phyloP scores from a whole-genome alignment of 2,797 vertebrate genomes.

The Gila robusta region DNA sequence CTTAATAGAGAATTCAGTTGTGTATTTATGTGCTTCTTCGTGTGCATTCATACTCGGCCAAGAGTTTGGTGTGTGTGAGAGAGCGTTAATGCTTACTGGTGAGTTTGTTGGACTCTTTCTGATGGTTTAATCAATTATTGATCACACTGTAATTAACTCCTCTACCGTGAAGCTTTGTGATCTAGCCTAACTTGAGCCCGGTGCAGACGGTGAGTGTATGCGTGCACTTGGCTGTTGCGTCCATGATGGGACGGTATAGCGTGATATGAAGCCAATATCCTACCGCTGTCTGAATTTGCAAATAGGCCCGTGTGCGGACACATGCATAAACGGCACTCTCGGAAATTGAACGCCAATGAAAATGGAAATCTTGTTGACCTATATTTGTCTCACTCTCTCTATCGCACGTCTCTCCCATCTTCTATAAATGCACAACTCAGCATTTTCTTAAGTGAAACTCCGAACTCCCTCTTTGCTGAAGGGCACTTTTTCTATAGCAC shows the following conservation, averaged over 20 bases:
- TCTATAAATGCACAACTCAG: conserved; percentile 50
- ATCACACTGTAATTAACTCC: conserved; percentile 82
- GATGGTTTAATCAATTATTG: conserved; percentile 83
- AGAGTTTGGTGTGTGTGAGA: conserved; percentile 37
- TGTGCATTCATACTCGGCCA: conserved; percentile 66
- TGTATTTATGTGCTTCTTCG: conserved; percentile 15
- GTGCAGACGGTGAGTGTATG: conserved; percentile 28
- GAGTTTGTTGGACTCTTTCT: conserved; percentile 70
- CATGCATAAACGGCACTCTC: conserved; percentile 10
- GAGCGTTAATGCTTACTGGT: conserved; percentile 45
- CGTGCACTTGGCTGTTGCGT: conserved; percentile 8
- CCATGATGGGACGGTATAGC: conserved; percentile 32
- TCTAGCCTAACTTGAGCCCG: conserved; percentile 62
- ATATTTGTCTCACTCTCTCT: conserved; percentile 65
- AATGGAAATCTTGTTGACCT: conserved; percentile 80
- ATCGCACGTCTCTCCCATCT: conserved; percentile 67
- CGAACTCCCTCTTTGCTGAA: conserved; percentile 64
- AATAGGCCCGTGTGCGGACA: not conserved
- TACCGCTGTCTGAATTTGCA: conserved; percentile 33
- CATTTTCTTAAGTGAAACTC: conserved; percentile 41
- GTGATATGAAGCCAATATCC: conserved; percentile 38
- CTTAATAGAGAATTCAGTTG: conserved; percentile 68
- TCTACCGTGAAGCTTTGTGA: conserved; percentile 63
- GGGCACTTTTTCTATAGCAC: conserved; percentile 43
- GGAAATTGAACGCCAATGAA: conserved; percentile 68